phyloP scores from a whole-genome alignment of 2,113 vertebrate genomes.

The Raphicerus campestris region DNA sequence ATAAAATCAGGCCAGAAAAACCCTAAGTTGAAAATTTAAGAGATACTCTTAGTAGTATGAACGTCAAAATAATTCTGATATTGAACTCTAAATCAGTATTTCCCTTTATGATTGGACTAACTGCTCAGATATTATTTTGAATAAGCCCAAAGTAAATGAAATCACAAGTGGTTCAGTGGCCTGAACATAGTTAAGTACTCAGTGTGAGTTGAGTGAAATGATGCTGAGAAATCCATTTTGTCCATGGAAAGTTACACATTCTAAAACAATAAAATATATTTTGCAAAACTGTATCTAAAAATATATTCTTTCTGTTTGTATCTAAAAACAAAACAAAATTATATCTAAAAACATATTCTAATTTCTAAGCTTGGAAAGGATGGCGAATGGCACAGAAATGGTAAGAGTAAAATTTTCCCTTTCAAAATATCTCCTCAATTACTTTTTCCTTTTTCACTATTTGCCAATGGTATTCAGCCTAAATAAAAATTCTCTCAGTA shows the following conservation, averaged over 20 bases:
- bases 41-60: not conserved
- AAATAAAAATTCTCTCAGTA: not conserved
- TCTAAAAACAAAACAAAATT: not conserved
- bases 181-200: not conserved
- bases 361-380: not conserved
- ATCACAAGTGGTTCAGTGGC: not conserved
- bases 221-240: not conserved
- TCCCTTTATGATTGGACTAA: not conserved
- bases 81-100: not conserved
- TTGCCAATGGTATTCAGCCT: not conserved
- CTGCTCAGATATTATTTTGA: not conserved
- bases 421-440: not conserved
- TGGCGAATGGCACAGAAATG: not conserved
- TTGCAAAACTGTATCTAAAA: not conserved
- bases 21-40: not conserved
- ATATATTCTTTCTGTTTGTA: not conserved
- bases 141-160: not conserved
- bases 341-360: not conserved
- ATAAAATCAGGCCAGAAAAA: not conserved
- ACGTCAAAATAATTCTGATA: slow-evolving; percentile 4
- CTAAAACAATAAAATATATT: not conserved
- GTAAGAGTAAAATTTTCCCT: not conserved
- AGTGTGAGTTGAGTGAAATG: not conserved
- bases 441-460: not conserved
- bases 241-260: not conserved